Base-by-base conservation (phyloP, 2,797 vertebrate genomes). In the Huso huso region DNA sequence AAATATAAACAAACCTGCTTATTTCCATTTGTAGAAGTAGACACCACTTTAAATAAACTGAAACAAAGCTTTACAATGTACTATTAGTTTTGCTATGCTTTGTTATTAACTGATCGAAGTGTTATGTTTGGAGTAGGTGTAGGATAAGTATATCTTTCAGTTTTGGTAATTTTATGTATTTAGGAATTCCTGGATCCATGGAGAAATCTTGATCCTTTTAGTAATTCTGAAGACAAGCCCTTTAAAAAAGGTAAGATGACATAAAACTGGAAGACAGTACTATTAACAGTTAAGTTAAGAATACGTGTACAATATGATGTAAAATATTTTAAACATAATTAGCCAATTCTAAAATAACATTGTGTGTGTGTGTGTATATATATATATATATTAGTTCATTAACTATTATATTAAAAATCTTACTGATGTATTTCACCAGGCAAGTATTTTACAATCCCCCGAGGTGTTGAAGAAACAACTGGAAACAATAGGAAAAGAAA, bases 401-500 rank as follows among this genome's bases (percentile, higher is more conserved):
- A 18, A 18, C 18, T 18, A 18, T 18, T 18, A 18, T 18, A 18
- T 18, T 18, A 18, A 18, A 18, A 37, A 37, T 37, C 37, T 37
- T 37, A 37, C 37, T 8, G 37, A 37, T 37, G 37, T 37, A 37
- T 37, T 10, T 58, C 37, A 0, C 18, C 67, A 97, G 95, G 92
- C 0, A 91, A 82, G 65, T 90, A 91, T 49, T 93, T 88, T 78
- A 77, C 76, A 4, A 74, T 96, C 67, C 95, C 93, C 0, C 76
- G 71, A 0, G 79, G 88, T 0, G 76, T 94, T 76, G 88, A 91
- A 0, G 87, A 90, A 0, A 0, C 71, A 2, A 81, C 79, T 0
- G 91, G 93, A 0, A 73, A 77, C 74, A 97, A 97, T 74, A 85
- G 93, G 69, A 98, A 95, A 71, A 81, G 92, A 62, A 92, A 80